Percentiles rank a stretch among this genome's conserved stretches.
Evolutionary conservation across 2,888 invertebrate genomes (phyloP).

Genomic region (Andrena marginata): DNA sequence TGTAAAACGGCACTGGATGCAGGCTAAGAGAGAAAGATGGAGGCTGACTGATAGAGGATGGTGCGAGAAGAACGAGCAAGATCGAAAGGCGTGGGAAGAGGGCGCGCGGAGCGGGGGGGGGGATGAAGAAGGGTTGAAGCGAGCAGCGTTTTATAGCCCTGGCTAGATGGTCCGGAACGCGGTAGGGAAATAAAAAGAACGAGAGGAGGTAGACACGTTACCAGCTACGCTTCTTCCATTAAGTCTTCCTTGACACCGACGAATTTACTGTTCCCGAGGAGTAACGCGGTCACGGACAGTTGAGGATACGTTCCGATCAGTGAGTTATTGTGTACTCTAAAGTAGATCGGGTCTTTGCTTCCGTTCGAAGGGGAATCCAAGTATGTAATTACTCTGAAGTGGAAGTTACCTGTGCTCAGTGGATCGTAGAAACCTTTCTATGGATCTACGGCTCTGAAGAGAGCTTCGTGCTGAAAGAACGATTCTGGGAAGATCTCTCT

Average conservation of each 20-base stretch:
- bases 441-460: no score
- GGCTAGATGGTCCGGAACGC: conserved; percentile 79
- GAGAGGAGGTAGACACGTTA: conserved; percentile 57
- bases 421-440: neutral
- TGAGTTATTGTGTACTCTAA: conserved; percentile 12
- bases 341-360: neutral
- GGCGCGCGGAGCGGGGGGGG: neutral
- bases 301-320: conserved; percentile 26
- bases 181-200: conserved; percentile 77
- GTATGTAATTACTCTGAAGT: conserved; percentile 11
- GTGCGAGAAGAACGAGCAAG: conserved; percentile 16
- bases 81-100: conserved; percentile 5
- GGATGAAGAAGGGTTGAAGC: conserved; percentile 54
- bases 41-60: conserved; percentile 38
- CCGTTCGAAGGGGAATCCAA: neutral
- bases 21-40: conserved; percentile 36
- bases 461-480: no score
- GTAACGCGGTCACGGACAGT: conserved; percentile 29
- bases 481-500: no score
- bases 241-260: conserved; percentile 68
- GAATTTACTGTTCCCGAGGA: conserved; percentile 34
- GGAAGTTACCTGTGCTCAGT: neutral
- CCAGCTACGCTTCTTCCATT: conserved; percentile 76
- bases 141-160: conserved; percentile 78
- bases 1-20: conserved; percentile 74